phyloP scores from a whole-genome alignment of 2,888 invertebrate species.

The Eupithecia exiguata region DNA sequence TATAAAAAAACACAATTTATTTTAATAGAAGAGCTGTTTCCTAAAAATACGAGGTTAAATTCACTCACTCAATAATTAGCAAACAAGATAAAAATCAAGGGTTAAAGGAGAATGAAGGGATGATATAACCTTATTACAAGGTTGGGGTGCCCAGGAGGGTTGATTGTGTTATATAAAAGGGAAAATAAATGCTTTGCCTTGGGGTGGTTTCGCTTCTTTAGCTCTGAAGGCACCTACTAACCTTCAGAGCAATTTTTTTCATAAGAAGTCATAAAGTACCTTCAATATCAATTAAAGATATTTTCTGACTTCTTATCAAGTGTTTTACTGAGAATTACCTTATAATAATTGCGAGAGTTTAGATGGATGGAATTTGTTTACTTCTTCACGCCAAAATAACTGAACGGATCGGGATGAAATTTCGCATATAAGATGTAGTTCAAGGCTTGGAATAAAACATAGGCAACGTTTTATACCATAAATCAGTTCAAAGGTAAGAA shows the following conservation, averaged over 20 bases:
- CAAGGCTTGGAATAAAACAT: no score
- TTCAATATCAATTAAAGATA: no score
- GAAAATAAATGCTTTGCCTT: conserved; percentile 1
- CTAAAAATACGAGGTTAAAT: neutral
- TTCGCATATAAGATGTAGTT: no score
- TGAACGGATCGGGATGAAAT: no score
- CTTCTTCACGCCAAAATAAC: no score
- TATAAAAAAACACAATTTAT: neutral
- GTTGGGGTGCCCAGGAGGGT: conserved; percentile 6
- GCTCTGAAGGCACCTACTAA: neutral
- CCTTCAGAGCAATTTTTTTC: no score
- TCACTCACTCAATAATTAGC: neutral
- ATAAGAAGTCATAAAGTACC: no score
- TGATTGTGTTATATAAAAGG: conserved; percentile 3
- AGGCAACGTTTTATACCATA: no score
- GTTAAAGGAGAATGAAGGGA: conserved; percentile 3
- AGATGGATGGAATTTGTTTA: no score
- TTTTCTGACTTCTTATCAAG: neutral
- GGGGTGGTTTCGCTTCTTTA: conserved; percentile 3
- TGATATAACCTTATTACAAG: conserved; percentile 11
- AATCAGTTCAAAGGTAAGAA: no score
- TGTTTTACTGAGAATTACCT: neutral
- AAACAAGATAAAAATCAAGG: conserved; percentile 17
- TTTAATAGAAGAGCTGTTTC: neutral
- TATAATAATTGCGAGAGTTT: no score